A percentile compares a stretch with the other conserved stretches of the same genome.
phyloP scores from a whole-genome alignment of 2,113 vertebrate species.

The Syngnathus floridae region DNA sequence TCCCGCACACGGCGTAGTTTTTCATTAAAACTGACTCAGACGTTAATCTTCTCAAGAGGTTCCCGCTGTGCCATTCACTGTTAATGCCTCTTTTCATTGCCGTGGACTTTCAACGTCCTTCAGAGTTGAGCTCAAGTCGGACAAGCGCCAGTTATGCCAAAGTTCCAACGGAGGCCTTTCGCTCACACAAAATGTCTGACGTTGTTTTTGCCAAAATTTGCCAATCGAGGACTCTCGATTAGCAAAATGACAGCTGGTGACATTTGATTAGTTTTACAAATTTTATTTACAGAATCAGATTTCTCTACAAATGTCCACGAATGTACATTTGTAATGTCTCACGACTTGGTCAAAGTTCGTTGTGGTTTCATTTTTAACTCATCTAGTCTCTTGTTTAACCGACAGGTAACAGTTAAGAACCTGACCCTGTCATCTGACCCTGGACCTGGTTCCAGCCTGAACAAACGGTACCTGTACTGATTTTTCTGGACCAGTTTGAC shows the following conservation, averaged over 20 bases:
- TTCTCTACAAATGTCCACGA: no score
- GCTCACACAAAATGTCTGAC: no score
- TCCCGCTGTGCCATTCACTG: slow-evolving; percentile 44
- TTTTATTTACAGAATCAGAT: no score
- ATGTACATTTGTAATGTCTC: neutral
- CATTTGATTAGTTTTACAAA: no score
- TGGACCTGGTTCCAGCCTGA: neutral
- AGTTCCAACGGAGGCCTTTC: no score
- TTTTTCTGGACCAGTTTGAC: neutral
- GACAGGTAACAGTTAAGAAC: neutral
- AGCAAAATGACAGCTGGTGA: no score
- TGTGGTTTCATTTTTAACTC: neutral
- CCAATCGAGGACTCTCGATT: no score
- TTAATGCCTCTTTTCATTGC: slow-evolving; percentile 39
- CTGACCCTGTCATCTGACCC: neutral
- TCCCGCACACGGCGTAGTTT: slow-evolving; percentile 8
- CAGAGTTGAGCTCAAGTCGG: neutral
- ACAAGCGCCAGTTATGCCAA: no score
- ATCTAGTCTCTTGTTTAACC: neutral
- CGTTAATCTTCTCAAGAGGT: slow-evolving; percentile 43
- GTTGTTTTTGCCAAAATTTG: no score
- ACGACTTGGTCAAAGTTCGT: neutral
- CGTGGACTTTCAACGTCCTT: slow-evolving; percentile 1
- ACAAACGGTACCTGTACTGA: neutral
- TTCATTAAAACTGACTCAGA: slow-evolving; percentile 54